Base-by-base conservation (phyloP, 1,140 invertebrate species). In the Lepidurus couesii region DNA sequence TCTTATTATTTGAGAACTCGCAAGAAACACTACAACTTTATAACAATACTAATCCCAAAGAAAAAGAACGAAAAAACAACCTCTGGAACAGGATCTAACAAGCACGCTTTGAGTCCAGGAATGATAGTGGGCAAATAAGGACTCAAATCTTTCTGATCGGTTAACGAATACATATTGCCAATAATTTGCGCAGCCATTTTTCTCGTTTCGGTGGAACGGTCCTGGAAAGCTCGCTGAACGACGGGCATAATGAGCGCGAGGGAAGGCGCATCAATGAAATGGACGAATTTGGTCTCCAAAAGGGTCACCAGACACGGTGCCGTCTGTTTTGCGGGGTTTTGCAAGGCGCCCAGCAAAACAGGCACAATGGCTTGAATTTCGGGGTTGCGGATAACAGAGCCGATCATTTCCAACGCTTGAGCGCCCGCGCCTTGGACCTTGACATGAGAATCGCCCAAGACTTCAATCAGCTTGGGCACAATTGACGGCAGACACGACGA, bases 121-220 rank as follows among this genome's bases (percentile, higher is more conserved):
- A 99, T 97, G 80, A 99, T 96, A 74, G 92, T 96, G 2, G 95
- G 94, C 81, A 99, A 87, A 85, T 99, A 99, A 0, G 98, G 98
- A 76, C 93, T 91, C 77, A 99, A 88, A 86, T 99, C 98, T 87
- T 99, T 99, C 84, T 98, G 96, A 87, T 99, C 97, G 1, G 98
- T 99, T 10, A 99, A 87, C 0, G 96, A 98, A 86, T 99, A 99
- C 96, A 99, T 98, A 85, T 99, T 99, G 73, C 97, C 97, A 82
- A 99, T 98, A 83, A 99, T 99, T 86, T 95, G 93, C n/a, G 96
- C 95, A 34, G 98, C 96, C 95, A 98, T 98, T 88, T 98, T 98
- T 82, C 97, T 89, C 0, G 96, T 99, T 86, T 99, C 97, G 0
- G 96, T 98, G 8, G 95, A 96, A 76, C 97, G 89, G 86, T 99